phyloP scores from a whole-genome alignment of 2,888 invertebrate genomes.

The Tanaodytes sp. region DNA sequence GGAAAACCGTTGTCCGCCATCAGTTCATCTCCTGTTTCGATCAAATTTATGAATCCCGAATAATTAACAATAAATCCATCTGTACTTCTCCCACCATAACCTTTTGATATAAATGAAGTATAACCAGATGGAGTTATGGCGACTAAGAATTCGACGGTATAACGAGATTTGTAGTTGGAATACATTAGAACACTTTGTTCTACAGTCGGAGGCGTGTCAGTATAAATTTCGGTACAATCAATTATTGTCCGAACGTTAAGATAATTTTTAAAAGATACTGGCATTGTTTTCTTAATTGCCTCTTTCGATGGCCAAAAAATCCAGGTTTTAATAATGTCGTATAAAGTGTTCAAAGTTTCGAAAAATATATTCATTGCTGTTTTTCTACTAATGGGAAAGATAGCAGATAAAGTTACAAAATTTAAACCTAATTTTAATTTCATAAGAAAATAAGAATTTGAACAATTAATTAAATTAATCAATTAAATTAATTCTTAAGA shows the following conservation, averaged over 20 bases:
- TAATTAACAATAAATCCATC: conserved; percentile 57
- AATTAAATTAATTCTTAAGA: conserved; percentile 7
- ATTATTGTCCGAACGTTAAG: conserved; percentile 47
- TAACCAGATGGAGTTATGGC: conserved; percentile 54
- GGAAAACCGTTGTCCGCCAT: conserved; percentile 28
- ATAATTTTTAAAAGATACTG: conserved; percentile 40
- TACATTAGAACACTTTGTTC: conserved; percentile 55
- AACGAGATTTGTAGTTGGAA: conserved; percentile 48
- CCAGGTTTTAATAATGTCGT: conserved; percentile 42
- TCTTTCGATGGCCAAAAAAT: conserved; percentile 54
- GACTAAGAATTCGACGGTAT: conserved; percentile 53
- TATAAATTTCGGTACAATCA: conserved; percentile 46
- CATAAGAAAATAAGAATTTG: too few relatives aligned
- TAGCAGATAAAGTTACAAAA: conserved; percentile 9
- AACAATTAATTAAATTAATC: too few relatives aligned
- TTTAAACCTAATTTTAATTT: conserved; percentile 22
- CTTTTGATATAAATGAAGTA: conserved; percentile 57
- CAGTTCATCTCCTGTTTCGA: conserved; percentile 53
- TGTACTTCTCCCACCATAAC: conserved; percentile 55
- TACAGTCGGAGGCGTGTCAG: conserved; percentile 45
- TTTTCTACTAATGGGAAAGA: conserved; percentile 37
- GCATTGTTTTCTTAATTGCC: conserved; percentile 45
- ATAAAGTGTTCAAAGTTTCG: conserved; percentile 41
- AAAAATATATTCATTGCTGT: conserved; percentile 42
- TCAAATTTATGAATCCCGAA: conserved; percentile 55